Evolutionary conservation across 2,797 vertebrate species (phyloP), one percentile per base, ranked within the genome.

Genomic region (Iguana delicatissima): DNA sequence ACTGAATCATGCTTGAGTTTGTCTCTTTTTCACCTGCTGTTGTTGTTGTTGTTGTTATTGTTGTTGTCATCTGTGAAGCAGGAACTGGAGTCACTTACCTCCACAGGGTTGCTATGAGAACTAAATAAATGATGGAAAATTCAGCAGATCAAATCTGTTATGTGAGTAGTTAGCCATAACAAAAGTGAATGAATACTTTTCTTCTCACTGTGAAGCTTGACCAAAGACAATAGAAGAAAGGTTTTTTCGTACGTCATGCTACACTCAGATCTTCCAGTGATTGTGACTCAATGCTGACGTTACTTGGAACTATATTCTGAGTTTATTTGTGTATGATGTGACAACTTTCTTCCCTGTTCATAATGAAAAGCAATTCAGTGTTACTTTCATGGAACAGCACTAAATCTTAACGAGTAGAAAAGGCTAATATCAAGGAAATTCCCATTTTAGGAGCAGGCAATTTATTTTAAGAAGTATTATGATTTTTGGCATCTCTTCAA

Each of bases 331-430:
- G 50, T 62, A 79, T 77, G 86, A 85, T 13, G 46, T 0, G 0
- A 91, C 52, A 32, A 89, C 84, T 82, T 92, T 88, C 83, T 76
- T 67, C 86, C 81, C 77, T 0, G 20, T 85, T 85, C 82, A 57
- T 74, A 93, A 62, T 16, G 0, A 89, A 93, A 74, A 76, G 81
- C 83, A 92, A 91, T 90, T 64, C 5, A 55, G 84, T 80, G 74
- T 83, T 81, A 89, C 80, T 95, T 93, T 89, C 92, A 85, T 59
- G 87, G 38, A 88, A 42, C 2, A 88, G 79, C 7, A 72, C 1
- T 59, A 74, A 84, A 87, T 89, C 29, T 26, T 7, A 59, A 1
- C 72, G 62, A 87, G 89, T 91, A 2, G 10, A 9, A 55, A 55
- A 52, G 52, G 38, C 42, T 57, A 87, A 38, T 10, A 57, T 91